These are phyloP conservation scores for Drosophila limbata DNA, from an alignment of 2,888 invertebrate genomes.

Conservation along the genomic window DNA sequence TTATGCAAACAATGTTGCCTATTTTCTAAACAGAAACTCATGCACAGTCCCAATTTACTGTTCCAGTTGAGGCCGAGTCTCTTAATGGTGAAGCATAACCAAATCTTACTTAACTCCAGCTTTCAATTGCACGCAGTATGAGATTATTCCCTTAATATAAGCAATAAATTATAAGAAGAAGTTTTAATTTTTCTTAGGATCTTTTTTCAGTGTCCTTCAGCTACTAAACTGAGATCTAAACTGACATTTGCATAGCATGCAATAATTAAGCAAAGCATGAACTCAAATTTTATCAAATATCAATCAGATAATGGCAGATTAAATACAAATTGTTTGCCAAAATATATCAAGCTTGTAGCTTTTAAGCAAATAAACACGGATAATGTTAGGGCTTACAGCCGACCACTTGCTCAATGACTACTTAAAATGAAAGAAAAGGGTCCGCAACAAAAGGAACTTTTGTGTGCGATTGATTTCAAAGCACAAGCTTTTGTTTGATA, in stretches of 20 bases:
- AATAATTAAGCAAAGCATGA: no score
- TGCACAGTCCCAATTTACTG: slow-evolving; percentile 2
- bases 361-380: not conserved
- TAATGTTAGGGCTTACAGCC: not conserved
- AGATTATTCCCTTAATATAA: not conserved
- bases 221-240: no score
- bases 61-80: slow-evolving; percentile 4
- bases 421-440: not conserved
- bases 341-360: not conserved
- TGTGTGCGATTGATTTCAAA: slow-evolving; percentile 28
- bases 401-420: slow-evolving; percentile 7
- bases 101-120: slow-evolving; percentile 10
- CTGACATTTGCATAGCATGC: no score
- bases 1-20: slow-evolving; percentile 46
- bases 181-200: not conserved
- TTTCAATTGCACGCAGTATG: not conserved
- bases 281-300: no score
- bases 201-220: not conserved
- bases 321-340: not conserved
- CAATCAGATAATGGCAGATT: not conserved
- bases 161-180: not conserved
- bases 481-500: slow-evolving; percentile 3
- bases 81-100: slow-evolving; percentile 2
- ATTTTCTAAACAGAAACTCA: slow-evolving; percentile 6
- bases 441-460: slow-evolving; percentile 4